Percentiles rank a stretch among this genome's conserved stretches.
Conservation (phyloP, 2,113 vertebrate species). For the Macrotus californicus region DNA sequence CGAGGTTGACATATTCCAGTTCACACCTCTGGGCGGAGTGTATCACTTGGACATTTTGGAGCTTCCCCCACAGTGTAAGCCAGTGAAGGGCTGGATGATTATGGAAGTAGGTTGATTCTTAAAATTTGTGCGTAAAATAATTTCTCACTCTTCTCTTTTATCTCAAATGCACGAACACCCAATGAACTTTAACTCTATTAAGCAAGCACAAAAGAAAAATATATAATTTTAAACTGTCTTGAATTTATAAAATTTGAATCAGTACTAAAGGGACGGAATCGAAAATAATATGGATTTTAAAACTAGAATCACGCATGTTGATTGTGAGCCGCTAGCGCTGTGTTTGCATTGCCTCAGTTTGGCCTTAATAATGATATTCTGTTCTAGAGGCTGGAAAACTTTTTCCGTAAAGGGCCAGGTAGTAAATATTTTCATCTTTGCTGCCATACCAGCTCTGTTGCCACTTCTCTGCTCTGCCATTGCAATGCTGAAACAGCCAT, state of each 20-base stretch:
- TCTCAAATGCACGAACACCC: background rate
- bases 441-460: background rate
- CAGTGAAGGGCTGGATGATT: conserved; percentile 83
- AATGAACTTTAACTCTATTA: background rate
- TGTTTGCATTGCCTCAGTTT: background rate
- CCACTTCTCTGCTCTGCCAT: background rate
- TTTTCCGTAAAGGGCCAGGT: background rate
- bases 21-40: conserved; percentile 85
- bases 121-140: background rate
- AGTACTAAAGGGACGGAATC: background rate
- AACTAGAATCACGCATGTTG: background rate
- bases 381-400: background rate
- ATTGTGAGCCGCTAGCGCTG: background rate
- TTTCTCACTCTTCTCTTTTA: background rate
- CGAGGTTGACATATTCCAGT: conserved; percentile 83
- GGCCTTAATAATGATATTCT: background rate
- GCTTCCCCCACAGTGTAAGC: conserved; percentile 84
- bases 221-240: background rate
- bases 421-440: background rate
- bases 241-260: background rate
- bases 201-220: background rate
- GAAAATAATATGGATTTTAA: background rate
- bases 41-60: conserved; percentile 83
- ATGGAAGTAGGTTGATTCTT: conserved; percentile 80
- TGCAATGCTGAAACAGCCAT: background rate